Conservation (phyloP, 2,888 invertebrate species). For the Urechis unicinctus region DNA sequence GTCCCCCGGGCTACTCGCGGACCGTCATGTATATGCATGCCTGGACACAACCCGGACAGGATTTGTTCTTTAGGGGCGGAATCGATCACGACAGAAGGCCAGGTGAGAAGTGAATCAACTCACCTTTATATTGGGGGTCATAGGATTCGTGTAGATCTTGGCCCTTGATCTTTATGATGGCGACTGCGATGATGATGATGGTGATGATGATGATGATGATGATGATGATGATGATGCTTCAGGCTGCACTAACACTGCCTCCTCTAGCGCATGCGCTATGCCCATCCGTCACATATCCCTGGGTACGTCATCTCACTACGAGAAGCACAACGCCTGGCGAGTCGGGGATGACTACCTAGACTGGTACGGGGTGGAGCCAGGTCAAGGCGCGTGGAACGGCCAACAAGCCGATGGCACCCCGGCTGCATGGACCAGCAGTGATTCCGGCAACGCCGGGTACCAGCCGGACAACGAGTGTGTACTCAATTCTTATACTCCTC, state of each 20-base stretch:
- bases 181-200: no score
- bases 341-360: constrained; percentile 33
- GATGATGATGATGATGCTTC: no score
- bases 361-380: constrained; percentile 37
- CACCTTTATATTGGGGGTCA: background rate
- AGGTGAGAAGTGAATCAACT: constrained; percentile 21
- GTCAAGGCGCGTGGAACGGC: constrained; percentile 32
- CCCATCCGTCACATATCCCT: constrained; percentile 26
- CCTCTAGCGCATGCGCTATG: constrained; percentile 28
- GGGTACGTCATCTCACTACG: constrained; percentile 26
- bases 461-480: constrained; percentile 28
- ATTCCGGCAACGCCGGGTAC: constrained; percentile 25
- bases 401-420: constrained; percentile 29
- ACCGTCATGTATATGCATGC: constrained; percentile 48
- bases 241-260: constrained; percentile 19
- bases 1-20: background rate
- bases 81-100: constrained; percentile 27
- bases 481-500: background rate
- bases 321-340: constrained; percentile 33
- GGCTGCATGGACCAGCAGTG: constrained; percentile 42
- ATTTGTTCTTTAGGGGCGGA: constrained; percentile 52
- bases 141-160: no score
- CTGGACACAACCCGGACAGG: constrained; percentile 46
- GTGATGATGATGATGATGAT: no score
- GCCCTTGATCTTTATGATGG: no score